These are phyloP conservation scores for Denticeps clupeoides DNA, from an alignment of 2,797 vertebrate genomes.

Conservation along the genomic window DNA sequence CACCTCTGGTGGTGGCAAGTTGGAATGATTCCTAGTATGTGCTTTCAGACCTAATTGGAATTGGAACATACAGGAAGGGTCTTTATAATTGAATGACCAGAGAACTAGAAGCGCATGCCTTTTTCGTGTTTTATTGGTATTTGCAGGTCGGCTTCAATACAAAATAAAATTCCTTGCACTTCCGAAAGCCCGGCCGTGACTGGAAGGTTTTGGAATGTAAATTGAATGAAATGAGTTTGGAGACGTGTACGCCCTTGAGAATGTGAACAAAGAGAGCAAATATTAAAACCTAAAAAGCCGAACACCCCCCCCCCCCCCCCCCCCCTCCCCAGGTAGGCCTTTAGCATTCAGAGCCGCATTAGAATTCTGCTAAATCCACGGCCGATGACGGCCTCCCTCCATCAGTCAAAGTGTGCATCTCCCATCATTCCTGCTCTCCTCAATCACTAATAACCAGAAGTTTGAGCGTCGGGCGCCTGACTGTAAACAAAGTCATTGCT, in stretches of 20 bases:
- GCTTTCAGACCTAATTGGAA: too few relatives aligned
- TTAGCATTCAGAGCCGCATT: neutral
- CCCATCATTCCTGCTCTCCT: conserved; percentile 4
- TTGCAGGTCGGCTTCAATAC: too few relatives aligned
- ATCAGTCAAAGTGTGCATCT: conserved; percentile 12
- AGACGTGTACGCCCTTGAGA: conserved; percentile 45
- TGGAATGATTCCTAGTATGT: too few relatives aligned
- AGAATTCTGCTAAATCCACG: conserved; percentile 15
- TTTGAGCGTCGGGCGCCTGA: conserved; percentile 13
- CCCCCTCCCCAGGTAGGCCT: conserved; percentile 5
- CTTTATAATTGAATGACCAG: too few relatives aligned
- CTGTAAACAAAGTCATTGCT: conserved; percentile 7
- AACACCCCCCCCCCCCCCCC: conserved; percentile 32
- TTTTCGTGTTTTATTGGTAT: too few relatives aligned
- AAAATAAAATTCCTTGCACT: too few relatives aligned
- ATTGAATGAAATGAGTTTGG: conserved; percentile 31
- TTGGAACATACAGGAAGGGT: too few relatives aligned
- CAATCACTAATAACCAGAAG: conserved; percentile 5
- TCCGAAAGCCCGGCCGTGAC: conserved; percentile 14
- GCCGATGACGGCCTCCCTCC: conserved; percentile 25
- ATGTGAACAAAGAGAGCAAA: conserved; percentile 41
- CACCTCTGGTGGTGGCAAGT: too few relatives aligned
- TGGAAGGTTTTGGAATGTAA: conserved; percentile 35
- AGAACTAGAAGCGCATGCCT: too few relatives aligned
- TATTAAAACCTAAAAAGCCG: conserved; percentile 37